Conservation (phyloP, 2,113 vertebrate genomes). For the Chrysochloris asiatica region DNA sequence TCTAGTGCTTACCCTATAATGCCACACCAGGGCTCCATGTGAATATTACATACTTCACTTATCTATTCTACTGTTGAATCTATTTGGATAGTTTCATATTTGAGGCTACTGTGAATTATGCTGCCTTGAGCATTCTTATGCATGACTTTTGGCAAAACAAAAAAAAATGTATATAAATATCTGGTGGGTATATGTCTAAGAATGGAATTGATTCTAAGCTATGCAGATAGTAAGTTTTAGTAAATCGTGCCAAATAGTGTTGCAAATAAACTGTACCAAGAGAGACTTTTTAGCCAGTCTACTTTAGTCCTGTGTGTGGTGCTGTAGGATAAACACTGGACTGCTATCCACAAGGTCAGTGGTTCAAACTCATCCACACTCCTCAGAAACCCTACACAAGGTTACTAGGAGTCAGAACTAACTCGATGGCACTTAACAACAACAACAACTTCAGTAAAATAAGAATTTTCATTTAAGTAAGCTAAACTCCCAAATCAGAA, state of each 20-base stretch:
- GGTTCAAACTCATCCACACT: no score
- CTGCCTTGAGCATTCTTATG: neutral
- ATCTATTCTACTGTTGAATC: neutral
- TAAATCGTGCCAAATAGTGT: neutral
- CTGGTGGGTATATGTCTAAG: neutral
- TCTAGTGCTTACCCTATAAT: no score
- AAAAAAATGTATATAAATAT: neutral
- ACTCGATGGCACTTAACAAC: no score
- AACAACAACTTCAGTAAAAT: slow-evolving; percentile 17
- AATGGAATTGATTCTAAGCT: neutral
- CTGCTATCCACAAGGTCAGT: no score
- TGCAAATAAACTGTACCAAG: neutral
- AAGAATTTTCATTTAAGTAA: neutral
- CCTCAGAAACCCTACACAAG: no score
- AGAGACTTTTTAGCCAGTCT: neutral
- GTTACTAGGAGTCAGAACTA: no score
- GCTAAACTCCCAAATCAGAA: neutral
- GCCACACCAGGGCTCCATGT: no score
- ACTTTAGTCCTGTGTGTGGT: no score
- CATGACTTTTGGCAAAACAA: neutral
- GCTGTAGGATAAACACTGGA: no score
- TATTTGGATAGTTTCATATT: neutral
- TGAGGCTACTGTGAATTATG: neutral
- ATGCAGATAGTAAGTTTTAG: neutral
- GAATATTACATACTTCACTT: no score